Evolutionary conservation across 2,113 vertebrate genomes (phyloP).

Genomic region (Axis porcinus): DNA sequence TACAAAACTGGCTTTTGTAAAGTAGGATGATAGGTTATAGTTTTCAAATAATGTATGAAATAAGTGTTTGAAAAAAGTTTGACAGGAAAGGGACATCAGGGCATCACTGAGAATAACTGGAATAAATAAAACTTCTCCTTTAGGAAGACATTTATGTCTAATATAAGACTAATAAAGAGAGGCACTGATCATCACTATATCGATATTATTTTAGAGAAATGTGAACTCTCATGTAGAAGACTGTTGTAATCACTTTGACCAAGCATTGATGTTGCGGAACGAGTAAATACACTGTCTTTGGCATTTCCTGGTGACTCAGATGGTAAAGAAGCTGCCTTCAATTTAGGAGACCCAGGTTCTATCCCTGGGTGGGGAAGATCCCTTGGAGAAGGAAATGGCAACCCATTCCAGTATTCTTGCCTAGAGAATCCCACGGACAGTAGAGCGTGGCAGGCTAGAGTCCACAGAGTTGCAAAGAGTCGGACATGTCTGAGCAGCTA

Average conservation of each 20-base stretch:
- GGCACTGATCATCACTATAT: too few relatives aligned
- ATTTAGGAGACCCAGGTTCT: accelerated
- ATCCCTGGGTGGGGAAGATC: not conserved
- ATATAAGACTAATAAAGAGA: too few relatives aligned
- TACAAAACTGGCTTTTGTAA: not conserved
- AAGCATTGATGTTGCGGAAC: too few relatives aligned
- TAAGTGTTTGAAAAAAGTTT: not conserved
- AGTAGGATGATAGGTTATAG: not conserved
- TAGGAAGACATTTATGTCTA: too few relatives aligned
- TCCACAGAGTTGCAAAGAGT: not conserved
- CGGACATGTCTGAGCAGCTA: not conserved
- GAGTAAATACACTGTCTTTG: too few relatives aligned
- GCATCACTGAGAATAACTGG: not conserved
- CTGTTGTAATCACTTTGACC: too few relatives aligned
- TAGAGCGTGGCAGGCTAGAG: not conserved
- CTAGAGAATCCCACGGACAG: not conserved
- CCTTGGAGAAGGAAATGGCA: not conserved
- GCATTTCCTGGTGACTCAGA: too few relatives aligned
- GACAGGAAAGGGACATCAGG: not conserved
- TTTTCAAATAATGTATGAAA: not conserved
- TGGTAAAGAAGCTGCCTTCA: too few relatives aligned
- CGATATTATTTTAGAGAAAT: too few relatives aligned
- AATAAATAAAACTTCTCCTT: too few relatives aligned
- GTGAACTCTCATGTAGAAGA: too few relatives aligned
- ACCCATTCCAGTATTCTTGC: not conserved